Percentiles rank a stretch among this genome's conserved stretches.
Evolutionary conservation across 2,113 vertebrate species (phyloP).

Genomic region (Cheilinus undulatus): DNA sequence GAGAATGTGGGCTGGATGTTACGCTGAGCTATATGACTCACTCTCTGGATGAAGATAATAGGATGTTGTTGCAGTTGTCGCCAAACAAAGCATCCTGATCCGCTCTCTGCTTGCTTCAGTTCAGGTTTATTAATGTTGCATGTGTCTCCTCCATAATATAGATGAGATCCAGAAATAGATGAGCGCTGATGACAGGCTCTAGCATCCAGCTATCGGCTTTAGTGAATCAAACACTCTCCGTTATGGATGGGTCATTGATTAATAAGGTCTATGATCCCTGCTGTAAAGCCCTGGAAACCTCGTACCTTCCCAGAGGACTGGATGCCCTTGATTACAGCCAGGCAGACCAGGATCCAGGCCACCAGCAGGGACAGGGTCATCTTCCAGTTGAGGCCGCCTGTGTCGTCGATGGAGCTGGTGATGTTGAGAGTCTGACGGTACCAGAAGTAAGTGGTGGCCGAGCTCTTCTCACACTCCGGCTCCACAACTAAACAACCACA

Average conservation of each 20-base stretch:
- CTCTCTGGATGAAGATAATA: slow-evolving; percentile 58
- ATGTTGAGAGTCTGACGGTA: slow-evolving; percentile 96
- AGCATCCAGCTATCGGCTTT: slow-evolving; percentile 37
- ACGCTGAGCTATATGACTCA: slow-evolving; percentile 59
- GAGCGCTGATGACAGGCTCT: slow-evolving; percentile 18
- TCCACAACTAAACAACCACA: slow-evolving; percentile 86
- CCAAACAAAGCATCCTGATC: slow-evolving; percentile 47
- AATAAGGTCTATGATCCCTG: slow-evolving; percentile 8
- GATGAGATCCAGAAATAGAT: slow-evolving; percentile 60
- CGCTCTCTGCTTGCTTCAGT: slow-evolving; percentile 45
- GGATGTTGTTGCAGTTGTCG: slow-evolving; percentile 57
- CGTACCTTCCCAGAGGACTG: slow-evolving; percentile 97
- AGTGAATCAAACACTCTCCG: slow-evolving; percentile 23
- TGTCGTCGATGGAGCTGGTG: slow-evolving; percentile 93
- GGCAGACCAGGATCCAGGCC: slow-evolving; percentile 94
- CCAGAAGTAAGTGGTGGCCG: slow-evolving; percentile 99
- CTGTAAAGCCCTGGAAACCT: not conserved
- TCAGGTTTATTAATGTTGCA: slow-evolving; percentile 68
- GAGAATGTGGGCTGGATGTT: slow-evolving; percentile 44
- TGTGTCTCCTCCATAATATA: slow-evolving; percentile 59
- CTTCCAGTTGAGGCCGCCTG: slow-evolving; percentile 96
- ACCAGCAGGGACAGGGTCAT: slow-evolving; percentile 94
- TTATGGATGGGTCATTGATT: slow-evolving; percentile 27
- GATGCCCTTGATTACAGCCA: slow-evolving; percentile 97
- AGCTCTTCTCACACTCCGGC: slow-evolving; percentile 96